Evolutionary conservation across 2,113 vertebrate genomes (phyloP).

Genomic region (Limanda limanda): DNA sequence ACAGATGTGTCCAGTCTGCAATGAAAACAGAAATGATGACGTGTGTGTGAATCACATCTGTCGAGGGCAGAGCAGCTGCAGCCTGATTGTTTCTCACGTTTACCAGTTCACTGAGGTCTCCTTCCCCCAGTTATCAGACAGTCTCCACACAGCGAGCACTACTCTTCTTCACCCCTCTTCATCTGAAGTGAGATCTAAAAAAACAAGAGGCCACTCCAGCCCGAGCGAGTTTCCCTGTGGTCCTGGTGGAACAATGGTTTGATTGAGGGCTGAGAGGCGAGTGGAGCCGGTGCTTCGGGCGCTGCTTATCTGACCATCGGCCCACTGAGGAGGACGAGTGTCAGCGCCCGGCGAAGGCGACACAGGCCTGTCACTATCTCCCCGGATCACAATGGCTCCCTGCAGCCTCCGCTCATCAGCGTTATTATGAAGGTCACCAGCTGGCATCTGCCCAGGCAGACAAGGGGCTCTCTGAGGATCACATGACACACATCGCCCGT

Average conservation of each 20-base stretch:
- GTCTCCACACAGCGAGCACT: too few species aligned
- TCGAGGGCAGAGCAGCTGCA: neutral
- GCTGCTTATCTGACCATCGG: slow-evolving; percentile 34
- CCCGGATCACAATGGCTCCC: slow-evolving; percentile 52
- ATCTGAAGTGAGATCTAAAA: slow-evolving; percentile 16
- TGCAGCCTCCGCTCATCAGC: slow-evolving; percentile 30
- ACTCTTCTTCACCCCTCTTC: slow-evolving; percentile 7
- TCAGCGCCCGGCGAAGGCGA: slow-evolving; percentile 28
- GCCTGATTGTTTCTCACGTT: neutral
- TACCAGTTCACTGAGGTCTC: neutral
- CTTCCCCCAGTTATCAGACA: too few species aligned
- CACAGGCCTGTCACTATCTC: slow-evolving; percentile 53
- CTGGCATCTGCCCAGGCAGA: slow-evolving; percentile 58
- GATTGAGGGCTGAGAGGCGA: slow-evolving; percentile 44
- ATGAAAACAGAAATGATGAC: slow-evolving; percentile 25
- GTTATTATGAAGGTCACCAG: slow-evolving; percentile 75
- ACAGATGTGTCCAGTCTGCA: slow-evolving; percentile 5
- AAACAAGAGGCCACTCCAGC: slow-evolving; percentile 7
- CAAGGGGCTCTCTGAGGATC: slow-evolving; percentile 36
- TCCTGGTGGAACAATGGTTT: slow-evolving; percentile 45
- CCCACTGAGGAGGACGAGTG: slow-evolving; percentile 27
- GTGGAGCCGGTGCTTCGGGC: slow-evolving; percentile 28
- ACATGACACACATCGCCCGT: slow-evolving; percentile 34
- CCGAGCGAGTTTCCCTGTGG: neutral
- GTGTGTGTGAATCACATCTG: neutral